A percentile compares a stretch with the other conserved stretches of the same genome.
phyloP scores from a whole-genome alignment of 2,888 invertebrate genomes.

The Dyspetes luteomarginatus region DNA sequence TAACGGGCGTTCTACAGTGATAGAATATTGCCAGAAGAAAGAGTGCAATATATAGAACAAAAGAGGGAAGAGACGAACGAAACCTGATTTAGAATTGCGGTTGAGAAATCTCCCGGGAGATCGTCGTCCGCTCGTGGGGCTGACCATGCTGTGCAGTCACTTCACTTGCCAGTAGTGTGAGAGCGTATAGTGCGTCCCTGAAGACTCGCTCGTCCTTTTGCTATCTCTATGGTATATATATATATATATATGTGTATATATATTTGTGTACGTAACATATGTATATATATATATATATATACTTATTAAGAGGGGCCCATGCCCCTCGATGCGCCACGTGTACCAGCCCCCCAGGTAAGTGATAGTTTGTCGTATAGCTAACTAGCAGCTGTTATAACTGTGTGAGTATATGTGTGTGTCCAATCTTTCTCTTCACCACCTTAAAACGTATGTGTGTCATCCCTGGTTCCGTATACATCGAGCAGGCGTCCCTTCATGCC shows the following conservation, averaged over 20 bases:
- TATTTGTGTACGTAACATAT: not conserved
- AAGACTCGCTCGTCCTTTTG: conserved; percentile 75
- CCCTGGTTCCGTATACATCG: conserved; percentile 40
- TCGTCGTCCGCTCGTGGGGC: conserved; percentile 71
- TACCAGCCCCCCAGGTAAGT: too few species aligned
- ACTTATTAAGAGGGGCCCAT: too few species aligned
- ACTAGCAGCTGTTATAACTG: too few species aligned
- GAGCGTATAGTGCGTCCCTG: conserved; percentile 72
- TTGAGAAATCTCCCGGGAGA: conserved; percentile 80
- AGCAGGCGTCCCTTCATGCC: conserved; percentile 77
- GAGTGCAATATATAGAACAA: conserved; percentile 63
- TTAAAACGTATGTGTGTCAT: conserved; percentile 2
- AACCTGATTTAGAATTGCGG: conserved; percentile 83
- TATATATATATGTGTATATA: conserved; percentile 38
- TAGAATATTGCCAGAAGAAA: conserved; percentile 48
- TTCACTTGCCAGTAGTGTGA: conserved; percentile 74
- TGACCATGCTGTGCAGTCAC: conserved; percentile 79
- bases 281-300: not conserved
- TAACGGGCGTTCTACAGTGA: conserved; percentile 62
- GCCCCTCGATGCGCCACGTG: too few species aligned
- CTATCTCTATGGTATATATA: too few species aligned
- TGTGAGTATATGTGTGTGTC: conserved; percentile 17
- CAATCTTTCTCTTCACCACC: conserved; percentile 31
- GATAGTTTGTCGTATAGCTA: too few species aligned
- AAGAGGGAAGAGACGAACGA: conserved; percentile 78